A percentile compares a stretch with the other conserved stretches of the same genome.
Conservation (phyloP, 2,113 vertebrate species). For the Pongo pygmaeus region DNA sequence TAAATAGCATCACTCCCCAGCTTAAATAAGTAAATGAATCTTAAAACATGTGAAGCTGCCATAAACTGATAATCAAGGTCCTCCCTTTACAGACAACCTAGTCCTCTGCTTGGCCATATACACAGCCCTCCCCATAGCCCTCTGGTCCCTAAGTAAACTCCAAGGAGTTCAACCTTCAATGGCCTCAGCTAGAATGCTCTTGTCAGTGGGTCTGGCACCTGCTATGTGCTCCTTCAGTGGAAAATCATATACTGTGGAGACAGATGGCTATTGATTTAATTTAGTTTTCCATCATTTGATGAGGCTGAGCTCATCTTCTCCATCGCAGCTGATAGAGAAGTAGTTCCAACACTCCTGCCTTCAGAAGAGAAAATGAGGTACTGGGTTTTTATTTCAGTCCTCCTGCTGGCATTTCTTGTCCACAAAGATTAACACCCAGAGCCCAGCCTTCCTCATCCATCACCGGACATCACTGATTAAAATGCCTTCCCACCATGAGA, state of each 20-base stretch:
- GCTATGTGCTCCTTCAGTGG: neutral
- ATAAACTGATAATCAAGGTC: neutral
- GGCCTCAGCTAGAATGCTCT: neutral
- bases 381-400: slow-evolving; percentile 66
- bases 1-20: neutral
- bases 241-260: neutral
- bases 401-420: slow-evolving; percentile 61
- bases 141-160: neutral
- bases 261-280: neutral
- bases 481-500: neutral
- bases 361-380: neutral
- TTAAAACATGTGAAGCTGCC: neutral
- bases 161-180: neutral
- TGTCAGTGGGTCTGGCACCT: neutral
- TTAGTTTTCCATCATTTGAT: neutral
- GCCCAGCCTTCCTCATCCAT: slow-evolving; percentile 61
- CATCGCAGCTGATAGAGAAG: neutral
- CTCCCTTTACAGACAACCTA: neutral
- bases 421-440: slow-evolving; percentile 75
- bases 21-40: neutral
- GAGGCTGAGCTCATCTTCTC: neutral
- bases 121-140: accelerated
- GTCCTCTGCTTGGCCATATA: accelerated
- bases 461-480: slow-evolving; percentile 70
- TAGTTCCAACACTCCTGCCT: neutral